phyloP scores from a whole-genome alignment of 2,888 invertebrate species.

The Polietes domitor region DNA sequence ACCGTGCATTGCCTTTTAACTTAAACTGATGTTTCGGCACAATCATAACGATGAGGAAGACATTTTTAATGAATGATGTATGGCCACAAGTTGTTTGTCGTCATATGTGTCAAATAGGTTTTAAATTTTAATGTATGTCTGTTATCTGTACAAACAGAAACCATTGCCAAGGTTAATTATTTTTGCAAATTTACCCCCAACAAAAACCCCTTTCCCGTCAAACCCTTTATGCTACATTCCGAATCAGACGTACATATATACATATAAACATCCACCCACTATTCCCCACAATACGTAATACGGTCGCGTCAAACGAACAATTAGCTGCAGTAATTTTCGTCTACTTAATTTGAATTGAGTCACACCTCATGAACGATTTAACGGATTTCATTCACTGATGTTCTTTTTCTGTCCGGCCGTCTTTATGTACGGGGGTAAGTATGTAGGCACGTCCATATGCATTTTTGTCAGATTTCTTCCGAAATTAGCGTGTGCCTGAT shows the following conservation, averaged over 20 bases:
- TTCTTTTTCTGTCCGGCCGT: slow-evolving; percentile 22
- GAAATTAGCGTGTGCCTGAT: slow-evolving; percentile 17
- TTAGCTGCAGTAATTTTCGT: slow-evolving; percentile 38
- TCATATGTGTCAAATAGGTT: not conserved
- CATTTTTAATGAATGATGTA: slow-evolving; percentile 37
- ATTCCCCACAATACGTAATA: not conserved
- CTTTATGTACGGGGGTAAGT: not conserved
- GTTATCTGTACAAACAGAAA: not conserved
- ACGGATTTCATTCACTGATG: not conserved
- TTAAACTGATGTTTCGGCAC: not conserved
- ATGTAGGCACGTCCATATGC: not conserved
- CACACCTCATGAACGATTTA: slow-evolving; percentile 54
- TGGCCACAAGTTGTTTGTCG: not conserved
- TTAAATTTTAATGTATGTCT: not conserved
- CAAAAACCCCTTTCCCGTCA: not conserved
- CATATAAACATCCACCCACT: slow-evolving; percentile 1
- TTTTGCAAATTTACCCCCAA: not conserved
- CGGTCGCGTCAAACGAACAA: not conserved
- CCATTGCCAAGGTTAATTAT: slow-evolving; percentile 50
- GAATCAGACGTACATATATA: not conserved
- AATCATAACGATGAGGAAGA: not conserved
- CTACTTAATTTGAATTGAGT: slow-evolving; percentile 52
- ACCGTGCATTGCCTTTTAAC: not conserved
- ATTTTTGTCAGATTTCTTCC: slow-evolving; percentile 33
- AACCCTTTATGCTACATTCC: not conserved